Percentiles rank a stretch among this genome's conserved stretches.
Conservation (phyloP, 1,140 invertebrate genomes). For the Araneus ventricosus region DNA sequence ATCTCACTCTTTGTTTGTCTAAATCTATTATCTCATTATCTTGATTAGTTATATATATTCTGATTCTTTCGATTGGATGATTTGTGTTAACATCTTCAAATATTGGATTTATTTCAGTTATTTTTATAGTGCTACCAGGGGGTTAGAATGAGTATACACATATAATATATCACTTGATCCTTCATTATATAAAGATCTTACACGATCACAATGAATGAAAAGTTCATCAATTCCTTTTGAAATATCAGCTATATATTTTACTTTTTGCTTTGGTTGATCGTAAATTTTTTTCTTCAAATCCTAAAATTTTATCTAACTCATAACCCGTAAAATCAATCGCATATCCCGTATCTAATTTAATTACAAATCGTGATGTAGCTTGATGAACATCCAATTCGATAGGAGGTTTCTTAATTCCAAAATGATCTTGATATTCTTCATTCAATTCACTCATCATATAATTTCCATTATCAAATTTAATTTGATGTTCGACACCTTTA, state of each 20-base stretch:
- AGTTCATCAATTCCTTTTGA: conserved; percentile 23
- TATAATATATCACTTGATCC: not conserved
- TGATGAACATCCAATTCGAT: not conserved
- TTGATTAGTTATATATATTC: conserved; percentile 18
- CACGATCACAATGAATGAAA: not conserved
- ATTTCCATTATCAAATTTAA: no score
- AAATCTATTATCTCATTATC: not conserved
- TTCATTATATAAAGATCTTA: not conserved
- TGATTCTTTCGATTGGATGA: not conserved
- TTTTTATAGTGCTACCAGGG: not conserved
- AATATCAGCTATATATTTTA: conserved; percentile 27
- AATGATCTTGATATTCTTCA: no score
- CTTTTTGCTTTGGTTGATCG: no score
- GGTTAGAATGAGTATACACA: not conserved
- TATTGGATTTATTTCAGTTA: not conserved
- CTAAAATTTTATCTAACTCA: conserved; percentile 16
- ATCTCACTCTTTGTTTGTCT: not conserved
- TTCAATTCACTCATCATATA: no score
- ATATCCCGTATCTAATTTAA: not conserved
- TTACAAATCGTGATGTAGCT: not conserved
- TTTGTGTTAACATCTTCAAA: not conserved
- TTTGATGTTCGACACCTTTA: no score
- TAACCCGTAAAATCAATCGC: not conserved
- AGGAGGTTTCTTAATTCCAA: no score
- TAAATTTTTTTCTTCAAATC: not conserved